Evolutionary conservation across 2,888 invertebrate genomes (phyloP), one percentile per base, ranked within the genome.

Genomic region (Choristoneura rosaceana): DNA sequence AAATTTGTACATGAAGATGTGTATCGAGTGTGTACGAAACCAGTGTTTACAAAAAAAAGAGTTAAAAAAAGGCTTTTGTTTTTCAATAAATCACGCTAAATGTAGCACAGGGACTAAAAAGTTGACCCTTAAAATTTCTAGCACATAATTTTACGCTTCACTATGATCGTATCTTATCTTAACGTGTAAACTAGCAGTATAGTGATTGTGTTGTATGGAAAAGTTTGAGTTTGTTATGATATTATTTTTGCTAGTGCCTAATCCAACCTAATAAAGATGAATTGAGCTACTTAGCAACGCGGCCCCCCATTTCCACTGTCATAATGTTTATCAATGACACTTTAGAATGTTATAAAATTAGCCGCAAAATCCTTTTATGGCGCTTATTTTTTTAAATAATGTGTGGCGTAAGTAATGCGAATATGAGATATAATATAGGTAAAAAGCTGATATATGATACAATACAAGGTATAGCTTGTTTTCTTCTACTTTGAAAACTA

Each of bases 141-240:
- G 2, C 25, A 25, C 25, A 61, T 61, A 17, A 15, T 15, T 67
- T 14, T 34, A 4, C 4, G 0, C 12, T 17, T 2, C 2, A 41
- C 43, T 43, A 52, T 52, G 8, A 43, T 60, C 15, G 14, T 61
- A 61, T 45, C 43, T 66, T 55, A 71, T 60, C 65, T 50, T 4
- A 25, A 2, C 14, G 15, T 34, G 15, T 55, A 17, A 69, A 69
- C 34, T 61, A 15, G 3, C 15, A 41, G 14, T 10, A 2, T 15
- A 52, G 17, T 59, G 25, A 50, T 33, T 45, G 9, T 61, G 52
- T 71, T 14, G 60, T 60, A 61, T 52, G 66, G 71, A 71, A 71
- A 61, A 66, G 10, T 62, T 66, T 12, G 17, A 15, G 15, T 34
- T 15, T 71, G 66, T 61, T 52, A 25, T 55, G 34, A 43, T 52